Evolutionary conservation across 2,113 vertebrate genomes (phyloP).

Genomic region (Halichoeres trimaculatus): DNA sequence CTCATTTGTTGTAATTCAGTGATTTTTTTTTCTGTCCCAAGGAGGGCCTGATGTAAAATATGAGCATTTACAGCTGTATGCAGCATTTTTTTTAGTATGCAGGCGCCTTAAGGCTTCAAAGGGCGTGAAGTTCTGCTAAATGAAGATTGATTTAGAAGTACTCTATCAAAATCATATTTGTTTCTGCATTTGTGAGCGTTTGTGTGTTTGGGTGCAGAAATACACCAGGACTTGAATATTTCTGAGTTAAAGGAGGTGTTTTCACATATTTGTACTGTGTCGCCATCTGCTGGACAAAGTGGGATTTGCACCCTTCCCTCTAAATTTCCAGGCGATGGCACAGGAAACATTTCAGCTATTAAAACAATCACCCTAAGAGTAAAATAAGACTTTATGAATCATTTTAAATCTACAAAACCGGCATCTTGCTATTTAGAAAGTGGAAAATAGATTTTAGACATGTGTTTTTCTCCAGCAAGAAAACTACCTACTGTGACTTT

Average conservation of each 20-base stretch:
- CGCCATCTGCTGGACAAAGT: conserved; percentile 63
- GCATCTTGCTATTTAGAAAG: too few species aligned
- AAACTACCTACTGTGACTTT: too few species aligned
- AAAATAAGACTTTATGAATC: too few species aligned
- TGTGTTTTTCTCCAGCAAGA: too few species aligned
- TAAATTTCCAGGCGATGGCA: too few species aligned
- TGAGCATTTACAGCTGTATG: neutral
- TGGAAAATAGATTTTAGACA: too few species aligned
- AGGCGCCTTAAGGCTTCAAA: neutral
- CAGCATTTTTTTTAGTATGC: too few species aligned
- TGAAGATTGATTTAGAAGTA: neutral
- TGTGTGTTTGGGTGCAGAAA: neutral
- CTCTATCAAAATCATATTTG: too few species aligned
- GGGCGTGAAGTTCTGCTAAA: neutral
- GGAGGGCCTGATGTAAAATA: neutral
- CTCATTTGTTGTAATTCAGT: conserved; percentile 25
- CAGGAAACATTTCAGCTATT: too few species aligned
- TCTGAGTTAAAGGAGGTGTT: neutral
- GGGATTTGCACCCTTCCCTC: neutral
- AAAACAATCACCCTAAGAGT: too few species aligned
- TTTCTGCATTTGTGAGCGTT: neutral
- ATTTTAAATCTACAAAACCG: too few species aligned
- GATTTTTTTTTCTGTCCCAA: neutral
- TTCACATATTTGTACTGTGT: conserved; percentile 50
- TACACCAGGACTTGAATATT: neutral